Percentiles rank a stretch among this genome's conserved stretches.
Evolutionary conservation across 2,888 invertebrate genomes (phyloP).

Genomic region (Platycheirus rosarum): DNA sequence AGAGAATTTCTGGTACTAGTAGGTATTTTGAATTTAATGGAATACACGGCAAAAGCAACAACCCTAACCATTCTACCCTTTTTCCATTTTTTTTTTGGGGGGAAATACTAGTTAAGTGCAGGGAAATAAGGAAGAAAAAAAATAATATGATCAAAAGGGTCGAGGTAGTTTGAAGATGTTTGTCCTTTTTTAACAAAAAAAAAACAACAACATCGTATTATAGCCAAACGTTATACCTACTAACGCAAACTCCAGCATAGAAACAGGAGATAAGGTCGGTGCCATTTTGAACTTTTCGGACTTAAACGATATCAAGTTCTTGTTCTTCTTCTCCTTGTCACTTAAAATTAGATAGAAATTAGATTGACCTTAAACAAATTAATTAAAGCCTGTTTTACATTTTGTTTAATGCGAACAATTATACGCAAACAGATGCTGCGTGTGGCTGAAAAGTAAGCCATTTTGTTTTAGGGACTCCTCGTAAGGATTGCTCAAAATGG

Average conservation of each 20-base stretch:
- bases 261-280: conserved; percentile 28
- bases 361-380: conserved; percentile 44
- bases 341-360: conserved; percentile 40
- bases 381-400: conserved; percentile 35
- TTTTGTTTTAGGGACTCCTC: conserved; percentile 8
- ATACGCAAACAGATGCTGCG: conserved; percentile 3
- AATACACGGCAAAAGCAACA: conserved; percentile 34
- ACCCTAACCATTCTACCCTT: conserved; percentile 12
- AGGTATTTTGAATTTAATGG: conserved; percentile 42
- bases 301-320: conserved; percentile 37
- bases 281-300: conserved; percentile 38
- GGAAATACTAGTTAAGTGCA: conserved; percentile 25
- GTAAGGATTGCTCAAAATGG: background rate
- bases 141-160: conserved; percentile 44
- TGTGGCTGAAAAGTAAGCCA: background rate
- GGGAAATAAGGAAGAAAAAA: conserved; percentile 10
- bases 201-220: no score
- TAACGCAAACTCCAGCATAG: conserved; percentile 1
- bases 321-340: conserved; percentile 19
- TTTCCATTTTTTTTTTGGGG: background rate
- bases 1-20: conserved; percentile 29
- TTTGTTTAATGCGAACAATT: conserved; percentile 33
- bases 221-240: conserved; percentile 34
- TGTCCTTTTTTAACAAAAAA: conserved; percentile 26
- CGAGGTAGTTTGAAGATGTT: conserved; percentile 40